Percentiles rank a stretch among this genome's conserved stretches.
Evolutionary conservation across 2,797 vertebrate genomes (phyloP).

Genomic region (Fringilla coelebs): DNA sequence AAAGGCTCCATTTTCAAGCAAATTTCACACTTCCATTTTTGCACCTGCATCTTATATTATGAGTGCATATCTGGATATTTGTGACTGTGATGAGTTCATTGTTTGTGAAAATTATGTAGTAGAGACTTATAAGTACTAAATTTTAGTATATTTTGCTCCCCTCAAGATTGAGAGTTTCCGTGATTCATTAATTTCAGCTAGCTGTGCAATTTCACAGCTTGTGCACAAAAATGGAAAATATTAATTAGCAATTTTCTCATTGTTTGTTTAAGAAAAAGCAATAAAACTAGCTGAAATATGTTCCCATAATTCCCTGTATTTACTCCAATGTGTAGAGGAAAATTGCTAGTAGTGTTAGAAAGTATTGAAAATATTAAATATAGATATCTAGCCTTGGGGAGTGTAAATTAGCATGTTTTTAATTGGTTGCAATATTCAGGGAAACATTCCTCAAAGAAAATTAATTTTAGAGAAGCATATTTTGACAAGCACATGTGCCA

Average conservation of each 20-base stretch:
- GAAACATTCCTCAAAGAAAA: conserved; percentile 60
- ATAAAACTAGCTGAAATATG: conserved; percentile 40
- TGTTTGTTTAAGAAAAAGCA: conserved; percentile 50
- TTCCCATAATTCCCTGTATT: conserved; percentile 26
- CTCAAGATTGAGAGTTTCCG: background rate
- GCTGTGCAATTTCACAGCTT: conserved; percentile 62
- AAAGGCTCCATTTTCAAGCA: background rate
- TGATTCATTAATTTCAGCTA: conserved; percentile 46
- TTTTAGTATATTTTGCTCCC: background rate
- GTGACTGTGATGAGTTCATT: conserved; percentile 1
- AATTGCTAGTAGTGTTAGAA: conserved; percentile 21
- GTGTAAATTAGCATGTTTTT: conserved; percentile 62
- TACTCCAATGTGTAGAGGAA: conserved; percentile 9
- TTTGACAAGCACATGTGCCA: conserved; percentile 43
- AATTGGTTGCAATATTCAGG: conserved; percentile 61
- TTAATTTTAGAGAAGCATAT: conserved; percentile 57
- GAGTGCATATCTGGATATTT: background rate
- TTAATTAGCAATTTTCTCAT: conserved; percentile 71
- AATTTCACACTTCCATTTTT: background rate
- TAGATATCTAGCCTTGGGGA: conserved; percentile 48
- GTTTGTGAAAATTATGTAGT: conserved; percentile 18
- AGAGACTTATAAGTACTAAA: background rate
- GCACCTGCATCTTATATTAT: background rate
- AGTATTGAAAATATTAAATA: conserved; percentile 54
- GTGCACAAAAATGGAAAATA: conserved; percentile 63